A percentile compares a stretch with the other conserved stretches of the same genome.
Evolutionary conservation across 2,797 vertebrate genomes (phyloP).

Genomic region (Todus mexicanus): DNA sequence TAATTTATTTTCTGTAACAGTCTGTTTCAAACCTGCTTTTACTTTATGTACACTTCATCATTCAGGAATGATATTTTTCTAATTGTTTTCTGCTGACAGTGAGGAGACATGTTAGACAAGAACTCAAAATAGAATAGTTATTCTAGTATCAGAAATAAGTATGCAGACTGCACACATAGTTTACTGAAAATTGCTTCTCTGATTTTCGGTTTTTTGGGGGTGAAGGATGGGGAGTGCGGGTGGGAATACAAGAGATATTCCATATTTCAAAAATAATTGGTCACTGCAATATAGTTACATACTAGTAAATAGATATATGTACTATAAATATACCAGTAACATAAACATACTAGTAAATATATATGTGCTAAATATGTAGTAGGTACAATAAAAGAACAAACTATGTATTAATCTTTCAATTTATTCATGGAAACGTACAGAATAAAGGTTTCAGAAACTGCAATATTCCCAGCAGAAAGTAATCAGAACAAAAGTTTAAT

Average conservation of each 20-base stretch:
- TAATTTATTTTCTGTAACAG: background rate
- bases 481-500: background rate
- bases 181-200: background rate
- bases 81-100: background rate
- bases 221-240: too few species aligned
- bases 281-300: background rate
- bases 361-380: background rate
- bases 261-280: background rate
- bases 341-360: background rate
- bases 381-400: background rate
- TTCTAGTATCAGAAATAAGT: background rate
- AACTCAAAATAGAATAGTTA: background rate
- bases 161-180: background rate
- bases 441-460: background rate
- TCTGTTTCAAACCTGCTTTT: background rate
- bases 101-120: background rate
- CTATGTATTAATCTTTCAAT: background rate
- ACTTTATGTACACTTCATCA: background rate
- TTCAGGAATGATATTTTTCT: background rate
- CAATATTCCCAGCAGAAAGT: background rate
- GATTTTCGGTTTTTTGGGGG: background rate
- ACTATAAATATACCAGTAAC: background rate
- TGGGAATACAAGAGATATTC: background rate
- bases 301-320: background rate
- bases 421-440: background rate